Conservation (phyloP, 2,113 vertebrate species). For the Pelvicachromis taeniatus region DNA sequence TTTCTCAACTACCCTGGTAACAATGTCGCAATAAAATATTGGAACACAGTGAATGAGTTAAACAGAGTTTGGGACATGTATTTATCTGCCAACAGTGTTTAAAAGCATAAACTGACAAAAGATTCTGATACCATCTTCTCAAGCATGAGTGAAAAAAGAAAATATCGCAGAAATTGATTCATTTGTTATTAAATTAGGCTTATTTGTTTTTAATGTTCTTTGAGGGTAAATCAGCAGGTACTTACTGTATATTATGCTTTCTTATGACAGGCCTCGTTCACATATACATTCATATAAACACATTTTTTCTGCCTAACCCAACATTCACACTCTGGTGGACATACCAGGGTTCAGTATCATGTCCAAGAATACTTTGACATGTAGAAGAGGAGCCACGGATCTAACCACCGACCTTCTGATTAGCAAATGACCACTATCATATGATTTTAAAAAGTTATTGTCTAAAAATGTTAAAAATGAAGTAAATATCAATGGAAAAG, state of each 20-base stretch:
- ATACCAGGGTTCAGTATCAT: background rate
- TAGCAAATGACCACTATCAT: background rate
- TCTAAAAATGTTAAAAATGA: background rate
- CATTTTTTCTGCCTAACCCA: accelerated
- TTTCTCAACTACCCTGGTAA: constrained; percentile 84
- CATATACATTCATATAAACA: background rate
- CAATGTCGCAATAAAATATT: background rate
- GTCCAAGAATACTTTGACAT: background rate
- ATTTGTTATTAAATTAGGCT: too few species aligned
- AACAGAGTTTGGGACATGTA: background rate
- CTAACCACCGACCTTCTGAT: background rate
- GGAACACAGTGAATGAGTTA: background rate
- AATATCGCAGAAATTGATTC: too few species aligned
- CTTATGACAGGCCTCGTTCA: background rate
- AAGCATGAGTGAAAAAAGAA: background rate
- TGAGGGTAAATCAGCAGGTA: too few species aligned
- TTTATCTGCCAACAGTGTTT: too few species aligned
- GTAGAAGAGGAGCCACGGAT: background rate
- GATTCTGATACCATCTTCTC: too few species aligned
- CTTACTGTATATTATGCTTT: background rate
- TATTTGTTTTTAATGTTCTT: too few species aligned
- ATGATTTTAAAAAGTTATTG: background rate
- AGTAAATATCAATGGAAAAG: background rate
- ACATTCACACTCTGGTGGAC: background rate
- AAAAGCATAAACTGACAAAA: too few species aligned